These are phyloP conservation scores for Drosophila ercepeae DNA, from an alignment of 1,140 invertebrate genomes.

Conservation along the genomic window DNA sequence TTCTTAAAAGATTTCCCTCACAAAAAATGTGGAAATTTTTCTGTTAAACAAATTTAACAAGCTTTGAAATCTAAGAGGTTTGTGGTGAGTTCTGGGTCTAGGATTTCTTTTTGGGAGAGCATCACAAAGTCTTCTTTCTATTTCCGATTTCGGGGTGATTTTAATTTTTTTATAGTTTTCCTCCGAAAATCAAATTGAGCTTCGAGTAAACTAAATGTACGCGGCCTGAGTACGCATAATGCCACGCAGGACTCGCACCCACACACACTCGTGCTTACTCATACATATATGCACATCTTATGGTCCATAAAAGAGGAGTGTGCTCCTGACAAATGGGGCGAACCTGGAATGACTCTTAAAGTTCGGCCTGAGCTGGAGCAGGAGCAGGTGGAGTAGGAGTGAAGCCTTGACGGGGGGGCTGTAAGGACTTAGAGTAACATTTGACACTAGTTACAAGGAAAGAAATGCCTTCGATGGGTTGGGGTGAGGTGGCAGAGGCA, in stretches of 20 bases:
- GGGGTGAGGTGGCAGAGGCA: neutral
- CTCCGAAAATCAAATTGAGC: constrained; percentile 53
- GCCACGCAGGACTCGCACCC: constrained; percentile 14
- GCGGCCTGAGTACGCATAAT: constrained; percentile 48
- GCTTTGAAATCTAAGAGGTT: neutral
- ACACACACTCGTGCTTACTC: constrained; percentile 13
- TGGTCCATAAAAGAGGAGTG: constrained; percentile 56
- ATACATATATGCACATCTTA: constrained; percentile 52
- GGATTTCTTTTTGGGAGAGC: neutral
- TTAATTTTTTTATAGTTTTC: constrained; percentile 54
- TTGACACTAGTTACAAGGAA: constrained; percentile 49
- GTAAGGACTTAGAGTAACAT: constrained; percentile 12
- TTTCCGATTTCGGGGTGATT: neutral
- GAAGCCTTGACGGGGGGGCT: neutral
- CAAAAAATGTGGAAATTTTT: too few relatives aligned
- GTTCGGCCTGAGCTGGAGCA: constrained; percentile 25
- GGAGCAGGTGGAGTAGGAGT: constrained; percentile 2
- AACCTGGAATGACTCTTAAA: constrained; percentile 45
- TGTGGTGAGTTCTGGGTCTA: neutral
- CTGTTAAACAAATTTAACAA: neutral
- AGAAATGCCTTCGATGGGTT: constrained; percentile 25
- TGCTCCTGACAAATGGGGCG: constrained; percentile 39
- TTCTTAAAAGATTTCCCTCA: neutral
- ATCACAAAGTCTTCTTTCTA: neutral
- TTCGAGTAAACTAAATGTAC: constrained; percentile 57